Evolutionary conservation across 2,797 vertebrate species (phyloP), one percentile per base, ranked within the genome.

Genomic region (Ctenosaura bakeri): DNA sequence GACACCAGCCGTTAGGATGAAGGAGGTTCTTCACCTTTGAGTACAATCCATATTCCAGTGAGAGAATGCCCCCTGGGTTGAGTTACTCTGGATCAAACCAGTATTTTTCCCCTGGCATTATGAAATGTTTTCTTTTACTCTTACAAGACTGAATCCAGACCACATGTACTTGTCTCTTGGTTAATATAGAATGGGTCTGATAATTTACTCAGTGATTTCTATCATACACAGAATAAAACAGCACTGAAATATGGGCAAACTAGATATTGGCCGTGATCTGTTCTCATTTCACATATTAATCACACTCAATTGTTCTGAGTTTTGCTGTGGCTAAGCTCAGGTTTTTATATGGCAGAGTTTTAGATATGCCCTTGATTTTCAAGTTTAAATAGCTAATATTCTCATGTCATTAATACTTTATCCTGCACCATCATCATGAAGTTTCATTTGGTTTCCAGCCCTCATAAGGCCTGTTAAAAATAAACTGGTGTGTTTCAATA

Each of bases 71-170:
- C 32, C 10, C 7, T 52, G 52, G 52, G 52, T 52, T 64, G 24
- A 10, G 8, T 20, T 18, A 42, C 64, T 50, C 2, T 32, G 50
- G 38, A 69, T 26, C 29, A 7, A 46, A 9, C 64, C 29, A 12
- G 8, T 50, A 42, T 69, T 69, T 26, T 83, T 62, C 13, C 42
- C 42, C 42, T 59, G 8, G 8, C 62, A n/a, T 18, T 46, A 59
- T 87, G 1, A 54, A 59, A 84, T 90, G 38, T 84, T 83, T 71
- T 16, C 35, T 35, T 8, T 59, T 94, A 76, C 86, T 79, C 29
- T 9, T 82, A 66, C 83, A 79, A 38, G 84, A 94, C 88, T 91
- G 89, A 20, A 88, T 94, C 92, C 94, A 92, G 89, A 84, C 64
- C 81, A 52, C 52, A 12, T 52, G 52, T 52, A 52, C 9, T 52